Percentiles rank a stretch among this genome's conserved stretches.
phyloP scores from a whole-genome alignment of 1,140 invertebrate genomes.

The Protaetia brevitarsis region DNA sequence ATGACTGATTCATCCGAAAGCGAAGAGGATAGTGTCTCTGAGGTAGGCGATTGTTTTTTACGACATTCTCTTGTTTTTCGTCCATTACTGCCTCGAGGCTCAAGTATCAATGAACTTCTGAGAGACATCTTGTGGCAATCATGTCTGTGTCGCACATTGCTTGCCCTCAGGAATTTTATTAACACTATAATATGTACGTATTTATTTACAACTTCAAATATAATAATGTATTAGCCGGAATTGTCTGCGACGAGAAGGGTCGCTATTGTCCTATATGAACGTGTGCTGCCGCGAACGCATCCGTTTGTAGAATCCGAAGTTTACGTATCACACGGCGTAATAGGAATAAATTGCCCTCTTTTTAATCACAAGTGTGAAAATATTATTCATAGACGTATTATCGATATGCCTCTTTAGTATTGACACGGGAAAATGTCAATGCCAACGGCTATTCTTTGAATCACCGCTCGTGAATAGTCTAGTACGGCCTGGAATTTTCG shows the following conservation, averaged over 20 bases:
- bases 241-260: not conserved
- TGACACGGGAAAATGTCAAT: slow-evolving; percentile 12
- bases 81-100: slow-evolving; percentile 35
- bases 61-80: slow-evolving; percentile 34
- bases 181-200: slow-evolving; percentile 3
- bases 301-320: not conserved
- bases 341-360: slow-evolving; percentile 4
- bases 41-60: slow-evolving; percentile 61
- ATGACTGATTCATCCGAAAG: slow-evolving; percentile 87
- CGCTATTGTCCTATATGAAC: not conserved
- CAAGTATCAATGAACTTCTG: slow-evolving; percentile 49
- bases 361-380: not conserved
- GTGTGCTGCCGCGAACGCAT: not conserved
- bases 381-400: not conserved
- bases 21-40: slow-evolving; percentile 88
- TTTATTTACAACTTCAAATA: slow-evolving; percentile 16
- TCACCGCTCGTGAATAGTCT: not conserved
- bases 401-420: slow-evolving; percentile 7
- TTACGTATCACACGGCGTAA: not conserved
- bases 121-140: slow-evolving; percentile 50
- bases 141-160: slow-evolving; percentile 35
- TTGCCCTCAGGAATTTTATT: slow-evolving; percentile 33
- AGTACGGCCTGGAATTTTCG: not conserved
- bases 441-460: slow-evolving; percentile 13
- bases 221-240: not conserved